phyloP scores from a whole-genome alignment of 1,140 invertebrate species.

The Dryas iulia region DNA sequence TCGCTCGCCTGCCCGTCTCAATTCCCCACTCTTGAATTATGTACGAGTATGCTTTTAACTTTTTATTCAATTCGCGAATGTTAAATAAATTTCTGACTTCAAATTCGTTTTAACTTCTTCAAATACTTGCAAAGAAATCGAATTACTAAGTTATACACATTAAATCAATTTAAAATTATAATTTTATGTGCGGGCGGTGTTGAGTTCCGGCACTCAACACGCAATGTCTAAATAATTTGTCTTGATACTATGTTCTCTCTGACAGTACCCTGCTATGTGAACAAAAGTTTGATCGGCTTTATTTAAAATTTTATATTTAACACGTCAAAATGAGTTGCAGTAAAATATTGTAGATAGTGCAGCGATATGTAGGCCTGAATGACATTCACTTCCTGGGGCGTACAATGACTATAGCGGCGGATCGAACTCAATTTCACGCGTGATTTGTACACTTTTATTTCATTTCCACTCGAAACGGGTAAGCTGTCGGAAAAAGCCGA shows the following conservation, averaged over 20 bases:
- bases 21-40: constrained; percentile 55
- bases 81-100: constrained; percentile 40
- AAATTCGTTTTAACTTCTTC: background rate
- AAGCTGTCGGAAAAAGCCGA: constrained; percentile 43
- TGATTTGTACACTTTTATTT: constrained; percentile 73
- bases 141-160: too few species aligned
- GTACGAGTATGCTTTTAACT: constrained; percentile 47
- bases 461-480: constrained; percentile 58
- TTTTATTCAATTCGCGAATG: constrained; percentile 47
- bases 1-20: constrained; percentile 38
- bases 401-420: constrained; percentile 62
- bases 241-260: too few species aligned
- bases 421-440: constrained; percentile 74
- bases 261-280: too few species aligned
- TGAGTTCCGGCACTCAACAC: too few species aligned
- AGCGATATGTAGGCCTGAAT: constrained; percentile 40
- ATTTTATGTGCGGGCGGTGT: too few species aligned
- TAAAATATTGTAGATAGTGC: constrained; percentile 23
- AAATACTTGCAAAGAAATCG: background rate
- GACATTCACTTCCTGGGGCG: constrained; percentile 46
- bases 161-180: too few species aligned
- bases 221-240: too few species aligned
- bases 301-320: background rate
- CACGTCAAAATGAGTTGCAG: background rate
- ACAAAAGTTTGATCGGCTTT: too few species aligned